These are phyloP conservation scores for Syngnathus typhle DNA, from an alignment of 2,113 vertebrate species.

Conservation along the genomic window DNA sequence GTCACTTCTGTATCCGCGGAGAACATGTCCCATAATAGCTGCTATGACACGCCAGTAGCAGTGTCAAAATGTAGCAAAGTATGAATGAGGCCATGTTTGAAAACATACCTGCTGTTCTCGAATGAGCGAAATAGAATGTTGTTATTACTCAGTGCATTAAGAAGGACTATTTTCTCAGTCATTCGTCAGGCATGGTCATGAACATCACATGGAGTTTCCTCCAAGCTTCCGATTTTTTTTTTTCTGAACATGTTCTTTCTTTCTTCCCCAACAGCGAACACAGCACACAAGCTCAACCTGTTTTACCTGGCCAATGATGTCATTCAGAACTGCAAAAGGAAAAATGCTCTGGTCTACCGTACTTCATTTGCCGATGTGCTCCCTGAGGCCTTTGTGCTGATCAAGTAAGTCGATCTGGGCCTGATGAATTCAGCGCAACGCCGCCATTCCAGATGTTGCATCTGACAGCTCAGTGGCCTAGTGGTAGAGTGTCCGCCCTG, in stretches of 20 bases:
- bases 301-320: conserved; percentile 95
- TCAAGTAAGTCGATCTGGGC: conserved; percentile 77
- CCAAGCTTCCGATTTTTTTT: too few relatives aligned
- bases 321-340: conserved; percentile 97
- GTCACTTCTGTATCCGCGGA: neutral
- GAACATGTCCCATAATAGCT: neutral
- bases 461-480: too few relatives aligned
- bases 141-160: too few relatives aligned
- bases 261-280: conserved; percentile 69
- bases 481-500: too few relatives aligned
- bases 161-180: too few relatives aligned
- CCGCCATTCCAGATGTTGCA: too few relatives aligned
- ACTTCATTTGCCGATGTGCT: conserved; percentile 90
- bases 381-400: conserved; percentile 81
- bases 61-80: neutral
- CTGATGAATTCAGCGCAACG: too few relatives aligned
- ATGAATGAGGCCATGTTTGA: neutral
- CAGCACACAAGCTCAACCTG: conserved; percentile 86
- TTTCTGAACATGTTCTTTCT: neutral
- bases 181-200: too few relatives aligned
- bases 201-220: neutral
- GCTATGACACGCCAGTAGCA: neutral
- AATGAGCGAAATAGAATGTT: too few relatives aligned
- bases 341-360: conserved; percentile 89
- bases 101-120: neutral